These are phyloP conservation scores for Macrobrachium nipponense DNA, from an alignment of 1,140 invertebrate species.

Conservation along the genomic window DNA sequence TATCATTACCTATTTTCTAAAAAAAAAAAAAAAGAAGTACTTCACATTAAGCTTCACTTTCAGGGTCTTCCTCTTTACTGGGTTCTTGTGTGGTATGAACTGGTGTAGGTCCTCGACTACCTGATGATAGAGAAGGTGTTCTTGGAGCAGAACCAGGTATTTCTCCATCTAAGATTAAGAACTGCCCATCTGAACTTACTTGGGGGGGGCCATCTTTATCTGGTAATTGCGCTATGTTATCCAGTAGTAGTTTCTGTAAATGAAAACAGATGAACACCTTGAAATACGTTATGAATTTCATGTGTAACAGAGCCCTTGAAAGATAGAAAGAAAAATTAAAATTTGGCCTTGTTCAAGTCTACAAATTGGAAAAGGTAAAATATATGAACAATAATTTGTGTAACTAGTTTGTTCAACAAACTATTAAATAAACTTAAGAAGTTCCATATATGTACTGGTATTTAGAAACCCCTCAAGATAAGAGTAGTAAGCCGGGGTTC, in stretches of 20 bases:
- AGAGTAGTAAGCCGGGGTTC: too few species aligned
- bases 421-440: too few species aligned
- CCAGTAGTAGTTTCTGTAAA: slow-evolving; percentile 37
- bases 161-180: slow-evolving; percentile 49
- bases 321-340: background rate
- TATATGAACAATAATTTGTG: too few species aligned
- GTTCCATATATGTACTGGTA: too few species aligned
- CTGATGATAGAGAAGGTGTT: slow-evolving; percentile 8
- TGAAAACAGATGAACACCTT: background rate
- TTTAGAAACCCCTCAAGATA: too few species aligned
- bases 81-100: background rate
- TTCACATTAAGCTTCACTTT: slow-evolving; percentile 50
- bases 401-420: too few species aligned
- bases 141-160: slow-evolving; percentile 25
- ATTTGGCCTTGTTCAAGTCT: background rate
- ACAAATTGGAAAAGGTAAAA: too few species aligned
- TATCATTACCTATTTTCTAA: too few species aligned
- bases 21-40: background rate
- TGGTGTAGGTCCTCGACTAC: background rate
- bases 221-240: slow-evolving; percentile 48
- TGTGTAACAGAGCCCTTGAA: too few species aligned
- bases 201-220: slow-evolving; percentile 44
- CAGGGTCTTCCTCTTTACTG: slow-evolving; percentile 30
- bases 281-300: background rate
- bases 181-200: slow-evolving; percentile 51